Conservation (phyloP, 2,888 invertebrate species). For the Patella caerulea region DNA sequence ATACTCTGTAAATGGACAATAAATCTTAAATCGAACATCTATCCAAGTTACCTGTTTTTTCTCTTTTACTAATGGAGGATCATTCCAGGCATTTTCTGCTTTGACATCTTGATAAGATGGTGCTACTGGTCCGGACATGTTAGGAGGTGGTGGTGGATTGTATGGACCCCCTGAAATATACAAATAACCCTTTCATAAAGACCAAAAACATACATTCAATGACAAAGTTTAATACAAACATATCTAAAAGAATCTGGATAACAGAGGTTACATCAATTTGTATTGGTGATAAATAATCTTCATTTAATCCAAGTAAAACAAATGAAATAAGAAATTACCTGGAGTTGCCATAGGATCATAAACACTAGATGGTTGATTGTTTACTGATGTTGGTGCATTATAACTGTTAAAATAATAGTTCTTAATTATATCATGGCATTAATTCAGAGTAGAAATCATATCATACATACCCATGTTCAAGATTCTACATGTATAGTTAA, state of each 20-base stretch:
- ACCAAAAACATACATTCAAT: background rate
- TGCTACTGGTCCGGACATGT: constrained; percentile 22
- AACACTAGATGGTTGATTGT: constrained; percentile 21
- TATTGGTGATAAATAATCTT: background rate
- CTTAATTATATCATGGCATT: background rate
- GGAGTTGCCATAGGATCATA: constrained; percentile 35
- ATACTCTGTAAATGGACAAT: too few relatives aligned
- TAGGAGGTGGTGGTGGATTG: constrained; percentile 8
- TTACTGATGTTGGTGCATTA: constrained; percentile 18
- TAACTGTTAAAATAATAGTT: constrained; percentile 1
- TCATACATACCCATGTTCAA: too few relatives aligned
- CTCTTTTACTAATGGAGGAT: constrained; percentile 66
- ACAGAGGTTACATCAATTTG: background rate
- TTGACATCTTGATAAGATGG: constrained; percentile 61
- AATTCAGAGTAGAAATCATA: background rate
- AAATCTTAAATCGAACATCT: too few relatives aligned
- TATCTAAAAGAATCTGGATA: too few relatives aligned
- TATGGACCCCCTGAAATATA: constrained; percentile 30
- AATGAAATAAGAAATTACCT: constrained; percentile 14
- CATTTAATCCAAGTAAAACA: background rate
- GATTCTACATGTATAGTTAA: too few relatives aligned
- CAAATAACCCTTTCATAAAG: background rate
- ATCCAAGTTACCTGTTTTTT: constrained; percentile 14
- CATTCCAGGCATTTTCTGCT: constrained; percentile 69
- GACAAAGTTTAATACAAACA: background rate